These are phyloP conservation scores for Hemicentrotus pulcherrimus DNA, from an alignment of 35 echinoderm and acorn worm species.

Conservation along the genomic window DNA sequence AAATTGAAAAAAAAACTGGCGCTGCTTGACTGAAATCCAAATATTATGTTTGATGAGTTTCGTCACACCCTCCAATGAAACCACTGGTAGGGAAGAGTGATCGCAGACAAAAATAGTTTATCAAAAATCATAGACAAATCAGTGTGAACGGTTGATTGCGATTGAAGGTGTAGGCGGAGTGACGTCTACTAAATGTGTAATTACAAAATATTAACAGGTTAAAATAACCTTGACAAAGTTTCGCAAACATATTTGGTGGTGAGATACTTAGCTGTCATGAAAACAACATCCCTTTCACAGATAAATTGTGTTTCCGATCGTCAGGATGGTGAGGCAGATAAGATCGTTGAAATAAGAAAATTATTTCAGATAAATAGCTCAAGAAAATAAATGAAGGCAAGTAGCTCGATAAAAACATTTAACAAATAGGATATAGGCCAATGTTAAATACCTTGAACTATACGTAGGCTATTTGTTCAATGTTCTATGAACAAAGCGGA, in stretches of 20 bases:
- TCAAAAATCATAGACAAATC: background rate
- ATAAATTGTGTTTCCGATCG: too few species aligned
- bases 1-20: background rate
- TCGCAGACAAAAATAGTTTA: background rate
- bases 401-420: too few species aligned
- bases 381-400: too few species aligned
- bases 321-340: too few species aligned
- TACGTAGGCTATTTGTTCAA: too few species aligned
- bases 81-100: background rate
- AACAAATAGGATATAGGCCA: too few species aligned
- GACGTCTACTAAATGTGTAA: background rate
- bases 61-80: background rate
- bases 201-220: background rate
- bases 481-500: too few species aligned
- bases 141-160: background rate
- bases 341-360: too few species aligned
- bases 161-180: background rate
- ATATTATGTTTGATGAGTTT: background rate
- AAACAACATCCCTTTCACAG: too few species aligned
- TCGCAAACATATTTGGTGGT: background rate
- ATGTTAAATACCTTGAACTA: too few species aligned
- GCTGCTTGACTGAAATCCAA: background rate
- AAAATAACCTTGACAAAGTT: background rate
- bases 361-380: too few species aligned
- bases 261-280: too few species aligned